Evolutionary conservation across 2,888 invertebrate species (phyloP), one percentile per base, ranked within the genome.

Genomic region (Mythimna ferrago): DNA sequence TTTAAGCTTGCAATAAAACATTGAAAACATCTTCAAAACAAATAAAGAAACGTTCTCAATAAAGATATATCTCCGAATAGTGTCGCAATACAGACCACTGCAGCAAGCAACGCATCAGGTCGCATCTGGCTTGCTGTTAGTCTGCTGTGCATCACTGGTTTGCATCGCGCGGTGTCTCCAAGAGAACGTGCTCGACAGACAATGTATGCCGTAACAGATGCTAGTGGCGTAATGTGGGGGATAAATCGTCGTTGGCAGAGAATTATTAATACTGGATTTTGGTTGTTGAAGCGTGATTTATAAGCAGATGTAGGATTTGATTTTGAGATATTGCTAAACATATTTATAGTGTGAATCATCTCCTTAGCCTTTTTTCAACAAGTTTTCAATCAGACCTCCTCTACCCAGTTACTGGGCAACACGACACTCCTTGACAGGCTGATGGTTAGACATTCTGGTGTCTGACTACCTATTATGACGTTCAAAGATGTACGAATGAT

Each of bases 41-140:
- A 78, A 75, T 56, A 78, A 61, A 48, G 35, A n/a, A 61, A 61
- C 21, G 19, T 14, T 32, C 21, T 11, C 38, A 71, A 61, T 51
- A 74, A 26, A 54, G 19, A 71, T 44, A 57, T 38, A 53, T 38
- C n/a, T 57, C 5, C 10, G 54, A 67, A 62, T 78, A 63, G 7
- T 54, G 61, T 67, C 61, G 83, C 65, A 71, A 51, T 83, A 62
- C 57, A 35, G 44, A n/a, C 14, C 16, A 57, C 56, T 73, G 57
- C 73, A 70, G 54, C 64, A 51, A 62, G 48, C 60, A 26, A 65
- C 38, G 16, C 62, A 62, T 58, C n/a, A 38, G 57, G 79, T 57
- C 79, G 1, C 83, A 71, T 80, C 70, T 80, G 83, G 60, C 56
- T 10, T 53, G 21, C 51, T 62, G 48, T 21, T 26, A 21, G 44